phyloP scores from a whole-genome alignment of 2,113 vertebrate species.

The Cyanocitta stelleri region DNA sequence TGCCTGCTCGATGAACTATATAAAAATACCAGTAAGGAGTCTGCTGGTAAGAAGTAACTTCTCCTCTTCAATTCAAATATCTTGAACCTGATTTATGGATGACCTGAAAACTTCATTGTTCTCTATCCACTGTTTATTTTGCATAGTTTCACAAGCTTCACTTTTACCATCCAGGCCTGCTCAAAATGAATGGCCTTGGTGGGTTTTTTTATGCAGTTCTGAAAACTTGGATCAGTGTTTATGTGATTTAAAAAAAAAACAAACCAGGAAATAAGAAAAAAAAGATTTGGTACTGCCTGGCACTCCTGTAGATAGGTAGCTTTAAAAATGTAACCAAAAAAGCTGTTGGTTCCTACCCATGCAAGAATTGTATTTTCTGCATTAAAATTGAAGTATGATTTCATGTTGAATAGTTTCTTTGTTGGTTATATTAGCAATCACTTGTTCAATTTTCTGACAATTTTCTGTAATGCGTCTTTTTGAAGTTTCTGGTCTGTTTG shows the following conservation, averaged over 20 bases:
- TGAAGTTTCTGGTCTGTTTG: neutral
- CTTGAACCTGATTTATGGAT: neutral
- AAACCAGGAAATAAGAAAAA: too few species aligned
- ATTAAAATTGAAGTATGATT: neutral
- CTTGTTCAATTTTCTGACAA: neutral
- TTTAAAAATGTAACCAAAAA: neutral
- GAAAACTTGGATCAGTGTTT: neutral
- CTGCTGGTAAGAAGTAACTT: neutral
- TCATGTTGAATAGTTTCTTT: neutral
- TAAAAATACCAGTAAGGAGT: neutral
- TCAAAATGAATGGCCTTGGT: neutral
- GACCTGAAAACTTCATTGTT: neutral
- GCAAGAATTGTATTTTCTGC: neutral
- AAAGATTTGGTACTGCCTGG: rapidly evolving
- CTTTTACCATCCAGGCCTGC: neutral
- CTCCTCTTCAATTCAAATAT: neutral
- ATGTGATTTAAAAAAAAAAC: neutral
- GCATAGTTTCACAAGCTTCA: neutral
- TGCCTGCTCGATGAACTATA: neutral
- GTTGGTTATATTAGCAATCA: neutral
- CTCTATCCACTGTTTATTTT: neutral
- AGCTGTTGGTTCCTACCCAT: neutral
- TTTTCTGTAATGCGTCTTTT: neutral
- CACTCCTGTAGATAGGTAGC: neutral
- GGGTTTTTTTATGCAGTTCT: neutral